Evolutionary conservation across 2,113 vertebrate genomes (phyloP).

Genomic region (Hassar affinis): DNA sequence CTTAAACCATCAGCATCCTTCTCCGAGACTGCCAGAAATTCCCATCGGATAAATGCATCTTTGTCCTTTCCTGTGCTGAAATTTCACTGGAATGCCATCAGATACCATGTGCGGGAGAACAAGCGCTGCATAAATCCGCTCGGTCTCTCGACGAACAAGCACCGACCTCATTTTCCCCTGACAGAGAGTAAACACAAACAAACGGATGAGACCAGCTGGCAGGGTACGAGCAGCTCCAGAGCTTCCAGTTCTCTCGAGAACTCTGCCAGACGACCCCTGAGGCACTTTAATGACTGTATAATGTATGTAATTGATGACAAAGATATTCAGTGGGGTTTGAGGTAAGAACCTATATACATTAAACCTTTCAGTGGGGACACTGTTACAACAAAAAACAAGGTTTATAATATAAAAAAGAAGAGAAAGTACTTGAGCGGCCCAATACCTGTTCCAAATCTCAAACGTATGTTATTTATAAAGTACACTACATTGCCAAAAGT

Average conservation of each 20-base stretch:
- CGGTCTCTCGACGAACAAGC: not conserved
- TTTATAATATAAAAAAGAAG: not conserved
- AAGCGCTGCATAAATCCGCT: not conserved
- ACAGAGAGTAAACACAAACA: conserved; percentile 38
- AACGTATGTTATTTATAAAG: not conserved
- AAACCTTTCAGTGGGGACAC: not conserved
- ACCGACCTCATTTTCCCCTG: not conserved
- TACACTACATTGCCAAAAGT: too few relatives aligned
- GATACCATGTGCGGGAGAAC: conserved; percentile 5
- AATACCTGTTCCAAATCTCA: not conserved
- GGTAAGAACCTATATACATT: not conserved
- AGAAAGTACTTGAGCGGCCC: not conserved
- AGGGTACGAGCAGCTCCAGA: not conserved
- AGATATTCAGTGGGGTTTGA: not conserved
- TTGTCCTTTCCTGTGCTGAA: conserved; percentile 22
- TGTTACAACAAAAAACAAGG: not conserved
- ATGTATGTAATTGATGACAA: not conserved
- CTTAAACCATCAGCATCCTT: conserved; percentile 25
- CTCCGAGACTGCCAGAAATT: conserved; percentile 39
- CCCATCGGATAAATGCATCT: conserved; percentile 29
- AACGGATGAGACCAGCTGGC: conserved; percentile 17
- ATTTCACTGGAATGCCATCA: conserved; percentile 37
- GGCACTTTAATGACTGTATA: not conserved
- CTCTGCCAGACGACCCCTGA: too few relatives aligned
- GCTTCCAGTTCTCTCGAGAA: not conserved